A percentile compares a stretch with the other conserved stretches of the same genome.
Conservation (phyloP, 2,113 vertebrate genomes). For the Anser cygnoides region DNA sequence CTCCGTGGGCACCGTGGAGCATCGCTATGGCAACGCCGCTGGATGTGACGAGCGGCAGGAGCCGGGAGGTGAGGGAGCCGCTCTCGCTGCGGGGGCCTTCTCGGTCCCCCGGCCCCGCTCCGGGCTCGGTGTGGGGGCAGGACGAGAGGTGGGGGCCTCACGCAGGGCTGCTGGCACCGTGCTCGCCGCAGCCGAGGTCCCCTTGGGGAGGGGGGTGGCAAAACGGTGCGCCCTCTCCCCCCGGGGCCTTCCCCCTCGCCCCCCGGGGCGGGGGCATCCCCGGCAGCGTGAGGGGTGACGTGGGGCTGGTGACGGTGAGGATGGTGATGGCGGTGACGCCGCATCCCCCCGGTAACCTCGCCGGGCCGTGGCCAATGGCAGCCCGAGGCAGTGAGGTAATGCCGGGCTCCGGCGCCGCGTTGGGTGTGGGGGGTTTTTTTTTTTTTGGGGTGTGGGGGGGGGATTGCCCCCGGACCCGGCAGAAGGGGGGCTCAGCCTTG, state of each 20-base stretch:
- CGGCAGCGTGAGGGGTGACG: background rate
- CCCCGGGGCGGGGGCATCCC: background rate
- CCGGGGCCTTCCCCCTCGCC: background rate
- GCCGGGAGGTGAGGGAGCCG: background rate
- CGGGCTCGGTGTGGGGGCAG: no score
- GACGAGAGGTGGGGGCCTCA: no score
- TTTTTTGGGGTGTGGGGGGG: no score
- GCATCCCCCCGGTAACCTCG: slow-evolving; percentile 41
- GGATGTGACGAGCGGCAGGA: slow-evolving; percentile 72
- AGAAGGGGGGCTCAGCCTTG: background rate
- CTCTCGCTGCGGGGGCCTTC: background rate
- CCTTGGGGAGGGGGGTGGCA: no score
- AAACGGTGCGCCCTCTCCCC: no score
- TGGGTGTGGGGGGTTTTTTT: background rate
- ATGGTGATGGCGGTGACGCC: background rate
- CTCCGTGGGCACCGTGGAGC: slow-evolving; percentile 14
- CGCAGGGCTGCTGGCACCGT: no score
- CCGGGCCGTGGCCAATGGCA: slow-evolving; percentile 14
- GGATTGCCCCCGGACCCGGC: no score
- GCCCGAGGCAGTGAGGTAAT: slow-evolving; percentile 38
- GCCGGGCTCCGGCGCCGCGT: background rate
- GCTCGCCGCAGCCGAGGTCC: no score
- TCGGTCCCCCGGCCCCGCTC: background rate
- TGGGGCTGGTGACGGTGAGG: background rate
- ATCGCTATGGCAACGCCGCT: slow-evolving; percentile 73